Conservation (phyloP, 1,140 invertebrate species). For the Dufourea novaeangliae region DNA sequence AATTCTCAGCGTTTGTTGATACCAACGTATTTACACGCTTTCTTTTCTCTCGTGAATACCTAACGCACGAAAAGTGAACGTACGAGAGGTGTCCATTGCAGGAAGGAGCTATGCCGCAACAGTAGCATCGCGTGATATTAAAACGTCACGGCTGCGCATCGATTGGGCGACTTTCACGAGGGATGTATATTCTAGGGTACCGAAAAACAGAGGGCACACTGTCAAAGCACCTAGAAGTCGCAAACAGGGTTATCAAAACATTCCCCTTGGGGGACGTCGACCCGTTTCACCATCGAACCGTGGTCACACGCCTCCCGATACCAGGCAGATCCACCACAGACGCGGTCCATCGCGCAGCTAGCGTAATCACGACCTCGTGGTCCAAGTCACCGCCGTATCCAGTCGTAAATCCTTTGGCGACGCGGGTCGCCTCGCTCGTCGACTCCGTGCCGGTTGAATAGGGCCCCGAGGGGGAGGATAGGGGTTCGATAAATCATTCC, state of each 20-base stretch:
- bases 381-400: neutral
- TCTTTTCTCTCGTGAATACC: no score
- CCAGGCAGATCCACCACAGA: no score
- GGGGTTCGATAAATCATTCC: slow-evolving; percentile 62
- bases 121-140: no score
- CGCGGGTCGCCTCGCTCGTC: slow-evolving; percentile 8
- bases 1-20: neutral
- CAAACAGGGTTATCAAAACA: slow-evolving; percentile 18
- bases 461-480: slow-evolving; percentile 6
- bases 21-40: no score
- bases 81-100: no score
- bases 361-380: slow-evolving; percentile 2
- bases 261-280: neutral
- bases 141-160: neutral
- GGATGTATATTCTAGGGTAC: neutral
- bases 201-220: neutral
- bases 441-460: slow-evolving; percentile 3
- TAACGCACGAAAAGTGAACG: no score
- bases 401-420: slow-evolving; percentile 34
- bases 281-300: neutral
- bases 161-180: neutral
- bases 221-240: neutral
- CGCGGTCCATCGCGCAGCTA: neutral
- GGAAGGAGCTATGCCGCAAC: no score
- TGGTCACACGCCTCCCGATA: neutral